Percentiles rank a stretch among this genome's conserved stretches.
These are phyloP conservation scores for Folsomia manolachei DNA, from an alignment of 2,888 invertebrate species.

Conservation along the genomic window DNA sequence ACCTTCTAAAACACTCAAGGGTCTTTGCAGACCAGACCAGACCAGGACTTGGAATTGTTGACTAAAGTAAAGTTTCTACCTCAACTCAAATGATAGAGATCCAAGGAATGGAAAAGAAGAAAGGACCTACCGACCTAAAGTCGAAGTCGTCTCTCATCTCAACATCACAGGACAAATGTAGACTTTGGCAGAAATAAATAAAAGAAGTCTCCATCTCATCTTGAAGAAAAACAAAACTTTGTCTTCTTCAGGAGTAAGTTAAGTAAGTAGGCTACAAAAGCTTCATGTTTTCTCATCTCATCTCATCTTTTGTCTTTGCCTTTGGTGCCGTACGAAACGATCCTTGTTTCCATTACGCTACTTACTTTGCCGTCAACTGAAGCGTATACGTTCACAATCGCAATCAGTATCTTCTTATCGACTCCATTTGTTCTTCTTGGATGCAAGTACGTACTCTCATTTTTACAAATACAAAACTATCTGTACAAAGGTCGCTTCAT, in stretches of 20 bases:
- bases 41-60: not conserved
- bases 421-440: conserved; percentile 17
- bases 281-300: conserved; percentile 2
- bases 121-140: not conserved
- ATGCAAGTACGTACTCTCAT: conserved; percentile 7
- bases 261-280: not conserved
- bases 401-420: conserved; percentile 1
- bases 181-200: not conserved
- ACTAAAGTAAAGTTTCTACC: not conserved
- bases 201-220: not conserved
- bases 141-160: not conserved
- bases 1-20: conserved; percentile 18
- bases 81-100: not conserved
- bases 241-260: not conserved
- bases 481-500: conserved; percentile 10
- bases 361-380: conserved; percentile 1
- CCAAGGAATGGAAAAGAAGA: not conserved
- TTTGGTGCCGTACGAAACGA: too few relatives aligned
- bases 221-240: conserved; percentile 14
- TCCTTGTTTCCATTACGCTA: too few relatives aligned
- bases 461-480: too few relatives aligned
- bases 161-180: not conserved
- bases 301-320: too few relatives aligned
- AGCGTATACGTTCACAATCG: not conserved
- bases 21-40: not conserved